A percentile compares a stretch with the other conserved stretches of the same genome.
phyloP scores from a whole-genome alignment of 2,797 vertebrate species.

The Cetoscarus ocellatus region DNA sequence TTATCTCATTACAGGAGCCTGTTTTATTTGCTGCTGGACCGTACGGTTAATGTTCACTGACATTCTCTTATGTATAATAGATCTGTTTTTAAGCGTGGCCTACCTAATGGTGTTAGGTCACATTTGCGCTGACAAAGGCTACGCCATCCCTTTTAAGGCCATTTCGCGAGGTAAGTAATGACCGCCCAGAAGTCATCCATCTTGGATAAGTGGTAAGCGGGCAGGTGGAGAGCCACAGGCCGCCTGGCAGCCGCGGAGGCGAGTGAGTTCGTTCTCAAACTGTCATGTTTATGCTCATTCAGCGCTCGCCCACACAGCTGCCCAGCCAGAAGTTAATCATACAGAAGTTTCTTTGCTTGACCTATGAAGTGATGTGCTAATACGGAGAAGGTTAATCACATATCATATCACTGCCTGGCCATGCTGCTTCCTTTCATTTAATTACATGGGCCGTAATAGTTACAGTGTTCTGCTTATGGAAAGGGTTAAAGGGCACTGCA shows the following conservation, averaged over 20 bases:
- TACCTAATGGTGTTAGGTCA: constrained; percentile 63
- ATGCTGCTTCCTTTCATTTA: constrained; percentile 19
- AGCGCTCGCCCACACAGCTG: constrained; percentile 56
- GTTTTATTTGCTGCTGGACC: constrained; percentile 28
- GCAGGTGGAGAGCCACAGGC: constrained; percentile 69
- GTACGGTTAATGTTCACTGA: constrained; percentile 21
- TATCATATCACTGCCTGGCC: constrained; percentile 18
- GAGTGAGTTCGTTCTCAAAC: constrained; percentile 62
- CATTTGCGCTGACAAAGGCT: constrained; percentile 53
- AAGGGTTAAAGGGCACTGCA: constrained; percentile 10
- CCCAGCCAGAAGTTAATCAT: constrained; percentile 50
- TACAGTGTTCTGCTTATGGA: not conserved
- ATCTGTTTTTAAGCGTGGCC: constrained; percentile 57
- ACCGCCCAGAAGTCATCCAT: constrained; percentile 62
- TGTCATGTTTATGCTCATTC: constrained; percentile 71
- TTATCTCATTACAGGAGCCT: no score
- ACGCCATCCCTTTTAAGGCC: constrained; percentile 61
- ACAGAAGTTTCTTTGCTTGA: constrained; percentile 47
- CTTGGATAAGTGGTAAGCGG: constrained; percentile 65
- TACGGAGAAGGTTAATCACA: constrained; percentile 45
- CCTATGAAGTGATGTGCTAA: constrained; percentile 39
- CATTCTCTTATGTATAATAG: constrained; percentile 39
- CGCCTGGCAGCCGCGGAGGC: constrained; percentile 46
- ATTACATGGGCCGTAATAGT: constrained; percentile 23
- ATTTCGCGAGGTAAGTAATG: constrained; percentile 71